phyloP scores from a whole-genome alignment of 2,113 vertebrate genomes.

The Saguinus midas region DNA sequence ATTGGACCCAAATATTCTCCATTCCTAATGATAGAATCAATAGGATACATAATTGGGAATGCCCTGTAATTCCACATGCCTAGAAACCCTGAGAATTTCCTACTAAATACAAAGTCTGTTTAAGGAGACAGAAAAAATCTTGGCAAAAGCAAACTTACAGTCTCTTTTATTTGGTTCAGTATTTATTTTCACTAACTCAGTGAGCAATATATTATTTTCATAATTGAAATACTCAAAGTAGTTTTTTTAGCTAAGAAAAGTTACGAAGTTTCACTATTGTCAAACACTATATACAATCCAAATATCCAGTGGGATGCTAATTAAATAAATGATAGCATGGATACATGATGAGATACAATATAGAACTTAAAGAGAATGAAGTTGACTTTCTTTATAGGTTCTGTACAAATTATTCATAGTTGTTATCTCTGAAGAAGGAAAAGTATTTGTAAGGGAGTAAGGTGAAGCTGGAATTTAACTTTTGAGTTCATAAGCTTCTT shows the following conservation, averaged over 20 bases:
- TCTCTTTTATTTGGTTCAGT: not conserved
- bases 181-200: not conserved
- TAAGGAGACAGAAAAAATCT: not conserved
- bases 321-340: not conserved
- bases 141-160: not conserved
- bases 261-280: not conserved
- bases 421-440: not conserved
- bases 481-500: not conserved
- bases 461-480: not conserved
- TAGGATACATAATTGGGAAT: not conserved
- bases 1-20: not conserved
- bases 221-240: not conserved
- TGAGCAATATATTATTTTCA: not conserved
- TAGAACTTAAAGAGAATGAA: not conserved
- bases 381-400: not conserved
- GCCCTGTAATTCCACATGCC: not conserved
- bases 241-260: not conserved
- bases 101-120: not conserved
- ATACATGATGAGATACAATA: not conserved
- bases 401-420: not conserved
- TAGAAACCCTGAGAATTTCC: not conserved
- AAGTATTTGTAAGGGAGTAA: not conserved
- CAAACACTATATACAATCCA: not conserved
- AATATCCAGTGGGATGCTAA: not conserved
- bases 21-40: not conserved